Conservation (phyloP, 1,140 invertebrate genomes). For the fruit fly (Drosophila melanogaster) region DNA sequence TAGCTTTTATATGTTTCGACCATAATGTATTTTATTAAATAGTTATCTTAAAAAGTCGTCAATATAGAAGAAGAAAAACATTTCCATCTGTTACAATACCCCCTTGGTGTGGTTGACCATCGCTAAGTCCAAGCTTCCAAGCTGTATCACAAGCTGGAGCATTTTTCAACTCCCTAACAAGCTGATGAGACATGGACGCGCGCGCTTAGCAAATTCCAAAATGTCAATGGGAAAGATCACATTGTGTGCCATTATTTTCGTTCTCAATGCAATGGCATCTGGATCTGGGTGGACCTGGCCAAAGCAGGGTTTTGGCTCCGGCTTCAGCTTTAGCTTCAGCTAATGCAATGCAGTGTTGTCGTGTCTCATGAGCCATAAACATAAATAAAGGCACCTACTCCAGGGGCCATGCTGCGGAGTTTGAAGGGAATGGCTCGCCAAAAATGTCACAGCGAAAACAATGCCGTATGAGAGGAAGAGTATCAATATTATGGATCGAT, state of each 20-base stretch:
- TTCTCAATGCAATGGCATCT: constrained; percentile 38
- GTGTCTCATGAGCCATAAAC: constrained; percentile 79
- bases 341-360: constrained; percentile 79
- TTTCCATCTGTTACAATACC: too few relatives aligned
- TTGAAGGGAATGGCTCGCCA: constrained; percentile 38
- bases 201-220: constrained; percentile 83
- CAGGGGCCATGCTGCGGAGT: constrained; percentile 2
- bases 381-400: constrained; percentile 82
- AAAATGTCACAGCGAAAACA: constrained; percentile 58
- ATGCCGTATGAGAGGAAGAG: constrained; percentile 14
- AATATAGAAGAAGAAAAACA: too few relatives aligned
- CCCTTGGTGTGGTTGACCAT: not conserved
- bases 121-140: not conserved
- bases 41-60: too few relatives aligned
- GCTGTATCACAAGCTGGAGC: constrained; percentile 5
- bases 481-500: constrained; percentile 57
- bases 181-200: constrained; percentile 83
- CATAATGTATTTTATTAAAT: too few relatives aligned
- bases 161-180: constrained; percentile 72
- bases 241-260: constrained; percentile 82
- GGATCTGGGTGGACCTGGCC: constrained; percentile 36
- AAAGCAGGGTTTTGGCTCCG: not conserved
- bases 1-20: too few relatives aligned
- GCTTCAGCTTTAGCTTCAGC: constrained; percentile 19
- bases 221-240: constrained; percentile 82